Base-by-base conservation (phyloP, 2,797 vertebrate species). In the Sebastes melanostomus region DNA sequence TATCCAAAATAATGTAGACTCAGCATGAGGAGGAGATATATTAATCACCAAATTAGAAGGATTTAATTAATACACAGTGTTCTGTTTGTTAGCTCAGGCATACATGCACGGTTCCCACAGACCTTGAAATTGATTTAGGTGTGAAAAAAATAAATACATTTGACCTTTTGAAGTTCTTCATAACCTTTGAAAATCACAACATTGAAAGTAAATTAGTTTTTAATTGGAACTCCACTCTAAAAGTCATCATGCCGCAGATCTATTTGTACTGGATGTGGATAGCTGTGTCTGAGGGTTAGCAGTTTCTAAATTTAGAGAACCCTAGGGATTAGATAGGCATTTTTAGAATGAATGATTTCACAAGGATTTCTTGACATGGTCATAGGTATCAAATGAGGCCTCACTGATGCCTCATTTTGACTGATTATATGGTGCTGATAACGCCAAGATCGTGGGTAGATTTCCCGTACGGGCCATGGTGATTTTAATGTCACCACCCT, bases 31-130 rank as follows among this genome's bases (percentile, higher is more conserved):
- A 77, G 12, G 18, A 65, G 22, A 56, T 36, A 18, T 34, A 54
- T 59, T 60, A 83, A 81, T 75, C 36, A 55, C 52, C 27, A 61
- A 75, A 84, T 84, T 69, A 78, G 30, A 78, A 6, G 25, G 16
- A 76, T 72, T 72, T 72, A 66, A 78, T 87, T 27, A 66, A 76
- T 24, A 6, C 59, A 61, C 54, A 5, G n/a, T 62, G 27, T 6
- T 76, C 18, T 69, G 56, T 68, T 73, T 65, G 10, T 56, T 46
- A 42, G 62, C 22, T 77, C 4, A 68, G 18, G 25, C 30, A 29
- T 20, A 8, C 18, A 65, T 10, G 29, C 12, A 61, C 16, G 1
- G 2, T n/a, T 68, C 25, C 16, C 10, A 55, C 30, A 38, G 9
- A 59, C 18, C 6, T 30, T 29, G 14, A 59, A 32, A 67, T 36